These are phyloP conservation scores for Aporophyla nigra DNA, from an alignment of 2,888 invertebrate genomes.

Conservation along the genomic window DNA sequence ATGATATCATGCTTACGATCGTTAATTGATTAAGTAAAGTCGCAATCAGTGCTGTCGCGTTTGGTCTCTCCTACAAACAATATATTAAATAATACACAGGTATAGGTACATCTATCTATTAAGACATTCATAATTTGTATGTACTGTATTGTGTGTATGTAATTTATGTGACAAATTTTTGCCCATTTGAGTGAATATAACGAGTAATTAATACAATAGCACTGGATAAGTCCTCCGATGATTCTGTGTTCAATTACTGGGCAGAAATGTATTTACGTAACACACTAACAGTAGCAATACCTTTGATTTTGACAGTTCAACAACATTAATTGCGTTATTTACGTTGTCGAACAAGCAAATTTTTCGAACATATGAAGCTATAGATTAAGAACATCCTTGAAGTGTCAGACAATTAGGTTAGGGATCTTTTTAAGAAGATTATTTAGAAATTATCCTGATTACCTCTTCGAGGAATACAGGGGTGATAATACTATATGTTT, in stretches of 20 bases:
- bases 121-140: not conserved
- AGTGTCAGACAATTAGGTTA: too few species aligned
- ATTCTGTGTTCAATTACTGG: too few species aligned
- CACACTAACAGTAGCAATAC: too few species aligned
- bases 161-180: not conserved
- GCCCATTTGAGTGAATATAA: not conserved
- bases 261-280: too few species aligned
- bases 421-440: too few species aligned
- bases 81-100: not conserved
- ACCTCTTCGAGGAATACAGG: not conserved
- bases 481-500: not conserved
- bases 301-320: too few species aligned
- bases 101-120: not conserved
- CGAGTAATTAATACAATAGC: not conserved
- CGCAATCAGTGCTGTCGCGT: conserved; percentile 25
- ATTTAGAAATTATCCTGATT: not conserved
- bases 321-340: too few species aligned
- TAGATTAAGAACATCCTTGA: too few species aligned
- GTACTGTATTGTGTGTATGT: not conserved
- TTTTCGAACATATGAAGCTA: too few species aligned
- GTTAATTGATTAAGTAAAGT: conserved; percentile 54
- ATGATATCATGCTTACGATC: conserved; percentile 51
- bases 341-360: too few species aligned
- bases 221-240: too few species aligned
- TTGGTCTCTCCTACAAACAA: not conserved